Percentiles rank a stretch among this genome's conserved stretches.
These are phyloP conservation scores for Lagenorhynchus albirostris DNA, from an alignment of 2,113 vertebrate species.

Conservation along the genomic window DNA sequence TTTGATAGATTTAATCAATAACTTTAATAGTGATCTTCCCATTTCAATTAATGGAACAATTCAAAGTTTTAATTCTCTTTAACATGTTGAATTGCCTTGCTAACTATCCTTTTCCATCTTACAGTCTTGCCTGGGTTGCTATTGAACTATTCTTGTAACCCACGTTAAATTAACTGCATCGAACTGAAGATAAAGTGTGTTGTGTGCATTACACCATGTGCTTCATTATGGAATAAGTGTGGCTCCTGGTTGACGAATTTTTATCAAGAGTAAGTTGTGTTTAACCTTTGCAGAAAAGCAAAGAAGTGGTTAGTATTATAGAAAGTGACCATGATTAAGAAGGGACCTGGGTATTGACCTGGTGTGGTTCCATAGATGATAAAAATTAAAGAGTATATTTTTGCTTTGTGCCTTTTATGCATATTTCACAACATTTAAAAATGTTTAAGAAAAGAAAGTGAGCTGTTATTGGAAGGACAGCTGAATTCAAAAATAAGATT, in stretches of 20 bases:
- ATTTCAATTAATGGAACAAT: not conserved
- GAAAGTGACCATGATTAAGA: not conserved
- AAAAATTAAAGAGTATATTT: rapidly evolving
- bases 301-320: rapidly evolving
- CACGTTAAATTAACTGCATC: not conserved
- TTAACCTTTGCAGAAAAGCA: not conserved
- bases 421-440: not conserved
- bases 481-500: not conserved
- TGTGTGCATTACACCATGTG: too few species aligned
- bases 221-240: not conserved
- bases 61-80: not conserved
- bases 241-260: not conserved
- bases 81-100: not conserved
- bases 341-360: not conserved
- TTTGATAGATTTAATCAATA: not conserved
- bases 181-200: not conserved
- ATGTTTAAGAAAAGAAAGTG: not conserved
- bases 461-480: not conserved
- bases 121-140: not conserved
- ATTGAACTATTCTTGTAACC: not conserved
- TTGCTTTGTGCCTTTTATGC: not conserved
- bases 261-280: not conserved
- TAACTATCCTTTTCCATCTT: not conserved
- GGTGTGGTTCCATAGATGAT: rapidly evolving
- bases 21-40: not conserved